phyloP scores from a whole-genome alignment of 64 coral and sea anemone genomes.

The Cladopsammia gracilis region DNA sequence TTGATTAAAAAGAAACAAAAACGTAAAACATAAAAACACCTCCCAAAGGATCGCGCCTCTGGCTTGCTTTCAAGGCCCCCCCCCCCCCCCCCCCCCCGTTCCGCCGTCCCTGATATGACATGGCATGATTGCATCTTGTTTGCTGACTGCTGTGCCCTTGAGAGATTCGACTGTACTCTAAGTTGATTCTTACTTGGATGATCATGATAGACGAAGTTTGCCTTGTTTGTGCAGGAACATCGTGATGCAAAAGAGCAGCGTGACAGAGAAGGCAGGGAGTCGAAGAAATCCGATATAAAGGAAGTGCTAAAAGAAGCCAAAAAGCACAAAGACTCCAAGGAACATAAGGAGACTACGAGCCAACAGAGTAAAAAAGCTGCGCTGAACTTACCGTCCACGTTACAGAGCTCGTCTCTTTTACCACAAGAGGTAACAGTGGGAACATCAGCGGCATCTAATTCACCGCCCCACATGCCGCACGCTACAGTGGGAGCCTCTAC shows the following conservation, averaged over 20 bases:
- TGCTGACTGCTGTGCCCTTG: too few relatives aligned
- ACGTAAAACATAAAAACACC: too few relatives aligned
- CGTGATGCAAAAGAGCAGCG: constrained; percentile 47
- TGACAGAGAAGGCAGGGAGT: constrained; percentile 74
- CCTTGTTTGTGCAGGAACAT: constrained; percentile 14
- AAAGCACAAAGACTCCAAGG: constrained; percentile 73
- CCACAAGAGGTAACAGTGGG: constrained; percentile 33
- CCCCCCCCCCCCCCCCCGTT: too few relatives aligned
- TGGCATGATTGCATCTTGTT: too few relatives aligned
- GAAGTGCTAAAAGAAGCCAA: constrained; percentile 51
- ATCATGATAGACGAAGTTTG: neutral
- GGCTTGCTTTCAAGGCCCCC: too few relatives aligned
- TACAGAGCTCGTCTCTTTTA: constrained; percentile 3
- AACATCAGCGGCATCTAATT: constrained; percentile 24
- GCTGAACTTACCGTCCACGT: constrained; percentile 61
- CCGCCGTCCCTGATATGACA: too few relatives aligned
- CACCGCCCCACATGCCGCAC: constrained; percentile 32
- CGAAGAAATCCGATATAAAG: constrained; percentile 56
- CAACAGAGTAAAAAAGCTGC: constrained; percentile 76
- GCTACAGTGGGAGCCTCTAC: constrained; percentile 69
- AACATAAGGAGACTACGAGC: constrained; percentile 77
- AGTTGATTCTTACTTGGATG: too few relatives aligned
- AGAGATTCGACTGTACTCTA: too few relatives aligned
- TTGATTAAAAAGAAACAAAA: too few relatives aligned
- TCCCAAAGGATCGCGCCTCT: too few relatives aligned